Conservation (phyloP, 2,113 vertebrate genomes). For the Archilochus colubris region DNA sequence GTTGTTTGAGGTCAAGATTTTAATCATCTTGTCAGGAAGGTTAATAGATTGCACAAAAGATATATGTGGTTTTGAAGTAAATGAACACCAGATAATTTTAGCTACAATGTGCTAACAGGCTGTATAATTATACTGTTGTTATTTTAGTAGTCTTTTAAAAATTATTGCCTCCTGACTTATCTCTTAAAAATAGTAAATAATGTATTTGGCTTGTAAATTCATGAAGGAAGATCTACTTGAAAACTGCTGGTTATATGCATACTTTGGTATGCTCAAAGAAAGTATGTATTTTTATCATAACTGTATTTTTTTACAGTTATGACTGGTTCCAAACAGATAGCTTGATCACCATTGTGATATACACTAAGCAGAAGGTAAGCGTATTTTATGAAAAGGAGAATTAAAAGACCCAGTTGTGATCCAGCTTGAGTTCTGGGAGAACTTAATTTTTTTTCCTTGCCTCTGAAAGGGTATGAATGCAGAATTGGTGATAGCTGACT, state of each 20-base stretch:
- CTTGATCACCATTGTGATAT: slow-evolving; percentile 85
- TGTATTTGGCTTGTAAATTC: not conserved
- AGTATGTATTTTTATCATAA: not conserved
- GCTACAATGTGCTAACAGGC: not conserved
- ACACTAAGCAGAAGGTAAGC: slow-evolving; percentile 85
- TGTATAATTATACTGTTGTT: not conserved
- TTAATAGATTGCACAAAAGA: not conserved
- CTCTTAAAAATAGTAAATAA: not conserved
- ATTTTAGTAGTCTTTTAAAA: not conserved
- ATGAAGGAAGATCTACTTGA: not conserved
- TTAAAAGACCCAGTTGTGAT: not conserved
- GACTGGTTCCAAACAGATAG: slow-evolving; percentile 96
- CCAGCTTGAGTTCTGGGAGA: not conserved
- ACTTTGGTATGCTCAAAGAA: not conserved
- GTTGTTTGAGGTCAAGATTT: not conserved
- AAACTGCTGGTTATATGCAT: not conserved
- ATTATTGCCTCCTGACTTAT: not conserved
- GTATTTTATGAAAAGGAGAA: not conserved
- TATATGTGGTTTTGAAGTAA: not conserved
- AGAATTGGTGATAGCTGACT: slow-evolving; percentile 84
- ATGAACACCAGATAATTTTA: not conserved
- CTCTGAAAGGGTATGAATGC: slow-evolving; percentile 74
- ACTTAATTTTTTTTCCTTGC: not conserved
- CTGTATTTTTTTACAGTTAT: slow-evolving; percentile 78
- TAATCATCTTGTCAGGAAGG: not conserved